Percentiles rank a stretch among this genome's conserved stretches.
phyloP scores from a whole-genome alignment of 2,888 invertebrate genomes.

The Acanthosepion lycidas region DNA sequence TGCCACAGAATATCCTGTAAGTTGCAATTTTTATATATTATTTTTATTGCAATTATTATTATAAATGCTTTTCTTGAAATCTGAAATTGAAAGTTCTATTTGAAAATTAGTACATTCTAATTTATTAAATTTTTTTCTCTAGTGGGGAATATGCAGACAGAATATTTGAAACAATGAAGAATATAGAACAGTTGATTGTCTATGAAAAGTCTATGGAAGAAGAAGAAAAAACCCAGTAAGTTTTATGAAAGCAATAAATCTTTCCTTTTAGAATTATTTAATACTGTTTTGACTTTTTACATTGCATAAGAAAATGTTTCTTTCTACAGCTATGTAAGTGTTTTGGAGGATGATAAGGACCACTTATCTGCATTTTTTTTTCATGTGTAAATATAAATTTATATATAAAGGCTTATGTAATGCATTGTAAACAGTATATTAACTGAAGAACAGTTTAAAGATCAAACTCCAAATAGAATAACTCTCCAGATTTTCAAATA shows the following conservation, averaged over 20 bases:
- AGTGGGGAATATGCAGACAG: background rate
- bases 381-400: too few relatives aligned
- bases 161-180: slow-evolving; percentile 1
- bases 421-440: too few relatives aligned
- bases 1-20: background rate
- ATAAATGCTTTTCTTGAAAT: background rate
- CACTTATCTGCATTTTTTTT: too few relatives aligned
- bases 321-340: too few relatives aligned
- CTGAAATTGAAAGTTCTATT: background rate
- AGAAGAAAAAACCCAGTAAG: slow-evolving; percentile 20
- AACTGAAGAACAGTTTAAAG: too few relatives aligned
- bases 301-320: too few relatives aligned
- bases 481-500: too few relatives aligned
- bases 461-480: too few relatives aligned
- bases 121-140: background rate
- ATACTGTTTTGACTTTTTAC: too few relatives aligned
- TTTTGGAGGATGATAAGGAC: too few relatives aligned
- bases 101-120: background rate
- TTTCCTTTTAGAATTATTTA: background rate
- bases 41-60: too few relatives aligned
- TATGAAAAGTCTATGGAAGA: slow-evolving; percentile 5
- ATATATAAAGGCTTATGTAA: too few relatives aligned
- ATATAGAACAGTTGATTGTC: background rate
- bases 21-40: background rate
- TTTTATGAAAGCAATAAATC: background rate